Conservation (phyloP, 2,113 vertebrate species). For the Dromiciops gliroides region DNA sequence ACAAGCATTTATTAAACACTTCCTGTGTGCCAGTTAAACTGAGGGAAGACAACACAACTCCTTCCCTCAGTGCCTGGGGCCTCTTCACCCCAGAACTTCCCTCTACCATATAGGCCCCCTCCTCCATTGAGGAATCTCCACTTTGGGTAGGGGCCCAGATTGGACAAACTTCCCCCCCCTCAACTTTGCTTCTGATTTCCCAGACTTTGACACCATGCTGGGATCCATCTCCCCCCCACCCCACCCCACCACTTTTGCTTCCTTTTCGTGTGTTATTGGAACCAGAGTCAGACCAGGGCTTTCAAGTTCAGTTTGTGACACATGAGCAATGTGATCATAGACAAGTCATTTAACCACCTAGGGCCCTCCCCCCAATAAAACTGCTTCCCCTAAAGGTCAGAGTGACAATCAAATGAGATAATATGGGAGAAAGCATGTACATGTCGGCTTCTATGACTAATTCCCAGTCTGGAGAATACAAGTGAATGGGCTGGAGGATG, state of each 20-base stretch:
- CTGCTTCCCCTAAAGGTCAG: background rate
- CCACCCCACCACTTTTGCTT: too few species aligned
- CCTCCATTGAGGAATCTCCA: background rate
- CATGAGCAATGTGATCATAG: background rate
- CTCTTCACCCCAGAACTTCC: background rate
- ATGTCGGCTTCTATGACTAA: background rate
- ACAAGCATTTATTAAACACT: background rate
- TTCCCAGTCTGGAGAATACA: background rate
- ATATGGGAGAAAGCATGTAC: background rate
- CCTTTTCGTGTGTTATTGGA: background rate
- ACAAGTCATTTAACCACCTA: background rate
- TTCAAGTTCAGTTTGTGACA: background rate
- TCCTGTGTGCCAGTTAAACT: background rate
- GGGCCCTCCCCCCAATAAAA: background rate
- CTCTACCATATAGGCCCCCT: background rate
- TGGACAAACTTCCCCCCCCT: background rate
- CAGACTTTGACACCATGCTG: background rate
- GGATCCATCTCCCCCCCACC: background rate
- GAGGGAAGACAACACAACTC: too few species aligned
- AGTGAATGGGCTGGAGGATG: background rate
- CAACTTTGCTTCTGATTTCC: background rate
- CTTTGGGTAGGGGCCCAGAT: background rate
- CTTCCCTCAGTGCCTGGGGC: background rate
- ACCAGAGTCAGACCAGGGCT: background rate
- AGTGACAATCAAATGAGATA: background rate